Evolutionary conservation across 2,888 invertebrate species (phyloP).

Genomic region (Anorthoa munda): DNA sequence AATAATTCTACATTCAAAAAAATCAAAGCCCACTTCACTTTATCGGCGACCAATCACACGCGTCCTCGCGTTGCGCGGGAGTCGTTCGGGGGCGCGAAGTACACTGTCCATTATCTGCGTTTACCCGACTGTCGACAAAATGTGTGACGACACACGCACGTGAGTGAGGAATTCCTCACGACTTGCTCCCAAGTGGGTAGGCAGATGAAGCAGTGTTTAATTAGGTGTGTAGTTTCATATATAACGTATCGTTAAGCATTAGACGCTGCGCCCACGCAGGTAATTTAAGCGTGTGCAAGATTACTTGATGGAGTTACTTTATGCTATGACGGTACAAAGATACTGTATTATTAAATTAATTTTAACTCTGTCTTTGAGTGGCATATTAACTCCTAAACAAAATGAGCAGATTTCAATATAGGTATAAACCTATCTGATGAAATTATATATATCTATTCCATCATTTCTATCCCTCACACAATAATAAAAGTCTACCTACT

Average conservation of each 20-base stretch:
- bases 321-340: not conserved
- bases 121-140: constrained; percentile 66
- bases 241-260: constrained; percentile 34
- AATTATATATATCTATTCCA: no score
- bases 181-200: constrained; percentile 31
- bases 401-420: not conserved
- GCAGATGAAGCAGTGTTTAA: constrained; percentile 26
- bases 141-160: constrained; percentile 58
- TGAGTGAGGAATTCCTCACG: constrained; percentile 60
- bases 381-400: not conserved
- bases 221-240: constrained; percentile 31
- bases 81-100: constrained; percentile 65
- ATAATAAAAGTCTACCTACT: no score
- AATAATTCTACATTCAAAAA: constrained; percentile 13
- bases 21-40: constrained; percentile 33
- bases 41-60: constrained; percentile 49
- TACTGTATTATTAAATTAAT: not conserved
- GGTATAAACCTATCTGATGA: no score
- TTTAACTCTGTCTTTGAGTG: not conserved
- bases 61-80: constrained; percentile 63
- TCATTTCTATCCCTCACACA: no score
- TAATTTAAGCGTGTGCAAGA: constrained; percentile 3
- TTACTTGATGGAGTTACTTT: not conserved
- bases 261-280: constrained; percentile 39
- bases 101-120: constrained; percentile 74